Evolutionary conservation across 2,888 invertebrate species (phyloP).

Genomic region (Crematogaster levior): DNA sequence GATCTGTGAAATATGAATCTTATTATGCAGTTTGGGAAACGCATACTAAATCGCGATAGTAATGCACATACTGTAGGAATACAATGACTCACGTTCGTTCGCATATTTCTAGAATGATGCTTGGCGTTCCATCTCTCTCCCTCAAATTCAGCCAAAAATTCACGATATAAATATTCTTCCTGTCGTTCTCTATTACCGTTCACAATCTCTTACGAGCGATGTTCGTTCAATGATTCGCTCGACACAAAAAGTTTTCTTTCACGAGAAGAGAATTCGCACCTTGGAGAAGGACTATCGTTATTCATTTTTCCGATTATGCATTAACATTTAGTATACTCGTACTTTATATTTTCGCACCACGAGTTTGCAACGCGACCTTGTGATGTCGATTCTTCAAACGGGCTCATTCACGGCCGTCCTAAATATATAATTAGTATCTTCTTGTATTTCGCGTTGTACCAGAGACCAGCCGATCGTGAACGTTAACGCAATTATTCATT

Average conservation of each 20-base stretch:
- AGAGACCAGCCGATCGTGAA: conserved; percentile 35
- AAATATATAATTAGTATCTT: conserved; percentile 56
- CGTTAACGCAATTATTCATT: conserved; percentile 61
- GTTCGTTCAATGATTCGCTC: neutral
- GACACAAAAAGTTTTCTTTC: neutral
- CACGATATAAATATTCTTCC: neutral
- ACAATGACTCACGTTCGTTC: neutral
- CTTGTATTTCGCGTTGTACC: conserved; percentile 34
- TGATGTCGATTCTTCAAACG: conserved; percentile 38
- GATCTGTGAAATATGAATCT: conserved; percentile 9
- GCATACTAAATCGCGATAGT: neutral
- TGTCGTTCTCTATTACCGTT: too few relatives aligned
- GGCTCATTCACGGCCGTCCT: conserved; percentile 39
- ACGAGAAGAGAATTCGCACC: neutral
- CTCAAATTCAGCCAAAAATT: conserved; percentile 19
- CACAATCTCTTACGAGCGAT: neutral
- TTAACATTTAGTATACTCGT: neutral
- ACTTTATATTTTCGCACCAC: neutral
- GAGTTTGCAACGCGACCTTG: conserved; percentile 29
- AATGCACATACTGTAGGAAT: neutral
- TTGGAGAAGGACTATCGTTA: neutral
- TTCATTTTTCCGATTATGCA: neutral
- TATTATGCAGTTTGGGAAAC: conserved; percentile 7
- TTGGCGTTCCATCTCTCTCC: neutral
- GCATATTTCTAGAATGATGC: neutral